phyloP scores from a whole-genome alignment of 2,113 vertebrate species.

The Paraplagusia blochii region DNA sequence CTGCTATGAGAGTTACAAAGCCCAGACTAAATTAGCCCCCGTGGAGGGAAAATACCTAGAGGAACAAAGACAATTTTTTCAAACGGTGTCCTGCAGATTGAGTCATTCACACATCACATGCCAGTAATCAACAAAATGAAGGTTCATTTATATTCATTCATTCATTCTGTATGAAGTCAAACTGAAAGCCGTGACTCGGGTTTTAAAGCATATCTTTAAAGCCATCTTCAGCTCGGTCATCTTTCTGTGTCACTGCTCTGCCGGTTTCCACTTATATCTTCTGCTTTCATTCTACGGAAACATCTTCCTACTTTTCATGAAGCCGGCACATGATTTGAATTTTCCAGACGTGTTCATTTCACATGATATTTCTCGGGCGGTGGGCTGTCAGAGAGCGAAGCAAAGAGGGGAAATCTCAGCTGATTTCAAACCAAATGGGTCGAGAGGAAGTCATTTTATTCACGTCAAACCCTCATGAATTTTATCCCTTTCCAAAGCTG shows the following conservation, averaged over 20 bases:
- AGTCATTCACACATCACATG: constrained; percentile 10
- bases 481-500: constrained; percentile 3
- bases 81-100: constrained; percentile 13
- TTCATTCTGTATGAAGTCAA: not conserved
- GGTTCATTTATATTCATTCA: not conserved
- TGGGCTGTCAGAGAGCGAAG: constrained; percentile 24
- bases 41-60: constrained; percentile 24
- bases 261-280: constrained; percentile 12
- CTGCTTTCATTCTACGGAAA: constrained; percentile 17
- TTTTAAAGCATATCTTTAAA: not conserved
- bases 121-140: constrained; percentile 9
- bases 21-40: constrained; percentile 1
- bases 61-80: constrained; percentile 6
- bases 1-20: no score
- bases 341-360: constrained; percentile 38
- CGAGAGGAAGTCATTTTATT: constrained; percentile 15
- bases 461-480: constrained; percentile 1
- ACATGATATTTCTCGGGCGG: constrained; percentile 38
- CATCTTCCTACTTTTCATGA: constrained; percentile 16
- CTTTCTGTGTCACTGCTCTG: constrained; percentile 1
- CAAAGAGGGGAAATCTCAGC: constrained; percentile 20
- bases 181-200: not conserved
- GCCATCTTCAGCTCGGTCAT: not conserved
- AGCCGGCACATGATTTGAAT: constrained; percentile 28
- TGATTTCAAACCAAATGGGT: constrained; percentile 24